Evolutionary conservation across 2,888 invertebrate species (phyloP), one percentile per base, ranked within the genome.

Genomic region (Drosophila fungiperda): DNA sequence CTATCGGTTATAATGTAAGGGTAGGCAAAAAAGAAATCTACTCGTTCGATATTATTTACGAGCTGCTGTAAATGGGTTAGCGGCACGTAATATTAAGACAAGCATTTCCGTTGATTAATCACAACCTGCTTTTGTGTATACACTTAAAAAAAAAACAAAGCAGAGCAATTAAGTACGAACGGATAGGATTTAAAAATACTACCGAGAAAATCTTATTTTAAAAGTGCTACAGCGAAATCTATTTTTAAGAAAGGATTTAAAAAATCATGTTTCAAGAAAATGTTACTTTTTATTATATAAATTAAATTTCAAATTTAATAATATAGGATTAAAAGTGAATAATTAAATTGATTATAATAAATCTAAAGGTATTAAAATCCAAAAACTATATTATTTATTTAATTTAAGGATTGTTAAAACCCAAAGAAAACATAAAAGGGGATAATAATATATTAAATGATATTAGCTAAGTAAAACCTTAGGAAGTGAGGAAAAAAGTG

Each of bases 11-110:
- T 26, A 54, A 9, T 48, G 40, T 65, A 63, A 49, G 81, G 82
- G 69, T 68, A 73, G 76, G 62, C 68, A 67, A 53, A 71, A 52
- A 3, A 9, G 1, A 20, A 17, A 32, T 42, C 29, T 42, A 53
- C 12, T 26, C 48, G 35, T 15, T 36, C 3, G 29, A 3, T 49
- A 62, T 76, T 83, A 76, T 87, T 87, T 87, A 87, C 75, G 87
- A 89, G 72, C 87, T 89, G 87, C 78, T 73, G 75, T 67, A 85
- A 89, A 87, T 87, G 87, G 89, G 83, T 89, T 87, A 82, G 78
- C 77, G 76, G 73, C 89, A 88, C 84, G 72, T 87, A 83, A 85
- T 84, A 81, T 75, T 80, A 82, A 87, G 89, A 89, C 87, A 87
- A 72, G 73, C 76, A 75, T 76, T 89, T 89, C 89, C 87, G 83